phyloP scores from a whole-genome alignment of 2,113 vertebrate genomes.

The sheep (Ovis aries) region DNA sequence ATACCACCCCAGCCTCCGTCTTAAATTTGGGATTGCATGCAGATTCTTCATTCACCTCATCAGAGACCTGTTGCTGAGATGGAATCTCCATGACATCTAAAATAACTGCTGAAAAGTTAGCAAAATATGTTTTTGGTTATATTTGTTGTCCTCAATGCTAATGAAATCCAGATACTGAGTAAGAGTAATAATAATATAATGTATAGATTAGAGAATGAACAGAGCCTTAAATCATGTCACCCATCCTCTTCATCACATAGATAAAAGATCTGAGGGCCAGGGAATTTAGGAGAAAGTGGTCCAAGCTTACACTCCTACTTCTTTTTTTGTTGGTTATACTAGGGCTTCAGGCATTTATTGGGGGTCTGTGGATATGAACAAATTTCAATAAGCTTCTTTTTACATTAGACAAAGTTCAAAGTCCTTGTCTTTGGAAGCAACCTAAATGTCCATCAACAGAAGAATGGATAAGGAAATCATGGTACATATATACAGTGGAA shows the following conservation, averaged over 20 bases:
- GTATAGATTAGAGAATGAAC: neutral
- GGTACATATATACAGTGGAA: neutral
- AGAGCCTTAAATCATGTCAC: neutral
- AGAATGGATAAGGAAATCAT: neutral
- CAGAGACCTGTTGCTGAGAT: neutral
- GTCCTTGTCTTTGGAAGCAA: neutral
- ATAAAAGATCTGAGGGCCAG: neutral
- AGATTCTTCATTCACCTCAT: neutral
- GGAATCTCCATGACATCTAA: neutral
- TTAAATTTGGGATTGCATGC: neutral
- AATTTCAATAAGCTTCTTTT: neutral
- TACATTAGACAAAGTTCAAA: neutral
- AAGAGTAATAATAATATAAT: neutral
- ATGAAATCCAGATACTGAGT: neutral
- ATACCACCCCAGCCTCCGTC: neutral
- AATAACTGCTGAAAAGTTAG: neutral
- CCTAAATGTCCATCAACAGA: neutral
- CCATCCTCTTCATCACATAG: neutral
- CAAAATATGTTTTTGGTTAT: neutral
- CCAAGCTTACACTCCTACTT: neutral
- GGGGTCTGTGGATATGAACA: neutral
- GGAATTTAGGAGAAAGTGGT: neutral
- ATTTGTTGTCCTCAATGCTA: neutral
- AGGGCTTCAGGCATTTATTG: neutral
- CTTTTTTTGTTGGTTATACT: neutral